Evolutionary conservation across 2,113 vertebrate genomes (phyloP).

Genomic region (Butastur rufipennis): DNA sequence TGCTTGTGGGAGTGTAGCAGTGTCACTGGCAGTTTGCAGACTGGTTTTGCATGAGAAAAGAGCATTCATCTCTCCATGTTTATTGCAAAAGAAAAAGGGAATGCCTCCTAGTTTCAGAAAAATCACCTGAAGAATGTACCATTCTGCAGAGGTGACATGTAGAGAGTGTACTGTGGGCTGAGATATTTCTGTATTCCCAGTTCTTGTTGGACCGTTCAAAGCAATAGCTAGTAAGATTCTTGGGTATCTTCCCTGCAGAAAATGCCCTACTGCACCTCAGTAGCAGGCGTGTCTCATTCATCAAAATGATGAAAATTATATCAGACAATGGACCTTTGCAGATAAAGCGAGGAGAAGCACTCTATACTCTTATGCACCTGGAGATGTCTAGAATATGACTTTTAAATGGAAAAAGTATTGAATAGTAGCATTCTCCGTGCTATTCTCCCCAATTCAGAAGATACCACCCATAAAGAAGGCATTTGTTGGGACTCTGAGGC

Average conservation of each 20-base stretch:
- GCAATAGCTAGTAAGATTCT: not conserved
- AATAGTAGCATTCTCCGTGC: not conserved
- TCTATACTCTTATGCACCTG: not conserved
- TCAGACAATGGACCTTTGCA: not conserved
- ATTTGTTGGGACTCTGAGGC: not conserved
- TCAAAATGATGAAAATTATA: not conserved
- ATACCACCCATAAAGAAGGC: not conserved
- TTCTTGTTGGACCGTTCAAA: not conserved
- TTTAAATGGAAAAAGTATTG: not conserved
- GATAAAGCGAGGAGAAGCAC: not conserved
- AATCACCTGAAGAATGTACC: not conserved
- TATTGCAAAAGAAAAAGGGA: not conserved
- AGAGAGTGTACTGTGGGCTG: rapidly evolving
- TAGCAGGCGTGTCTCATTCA: not conserved
- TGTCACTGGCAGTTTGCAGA: not conserved
- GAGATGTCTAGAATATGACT: not conserved
- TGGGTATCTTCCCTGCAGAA: not conserved
- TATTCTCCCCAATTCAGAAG: not conserved
- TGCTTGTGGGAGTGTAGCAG: not conserved
- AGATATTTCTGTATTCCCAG: not conserved
- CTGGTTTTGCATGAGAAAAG: not conserved
- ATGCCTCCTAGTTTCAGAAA: not conserved
- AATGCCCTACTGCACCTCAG: not conserved
- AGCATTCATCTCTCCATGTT: not conserved
- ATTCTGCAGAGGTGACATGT: not conserved